A percentile compares a stretch with the other conserved stretches of the same genome.
Conservation (phyloP, 2,113 vertebrate species). For the Lucifuga dentata region DNA sequence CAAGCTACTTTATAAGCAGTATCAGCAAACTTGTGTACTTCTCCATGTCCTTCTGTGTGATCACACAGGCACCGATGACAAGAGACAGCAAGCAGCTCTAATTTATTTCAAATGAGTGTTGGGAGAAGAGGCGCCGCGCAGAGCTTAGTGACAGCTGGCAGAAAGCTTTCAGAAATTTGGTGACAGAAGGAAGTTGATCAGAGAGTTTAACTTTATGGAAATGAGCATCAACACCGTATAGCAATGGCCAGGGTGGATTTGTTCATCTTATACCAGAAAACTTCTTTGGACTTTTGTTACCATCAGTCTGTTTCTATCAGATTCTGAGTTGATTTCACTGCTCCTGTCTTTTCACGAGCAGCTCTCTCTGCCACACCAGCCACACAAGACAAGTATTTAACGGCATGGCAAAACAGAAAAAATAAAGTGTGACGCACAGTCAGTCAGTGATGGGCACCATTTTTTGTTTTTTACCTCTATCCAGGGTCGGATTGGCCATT, state of each 20-base stretch:
- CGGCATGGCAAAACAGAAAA: too few species aligned
- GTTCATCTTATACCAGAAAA: too few species aligned
- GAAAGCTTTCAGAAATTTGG: constrained; percentile 28
- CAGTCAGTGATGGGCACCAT: too few species aligned
- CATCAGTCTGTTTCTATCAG: too few species aligned
- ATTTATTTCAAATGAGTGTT: constrained; percentile 65
- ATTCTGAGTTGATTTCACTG: too few species aligned
- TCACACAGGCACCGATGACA: constrained; percentile 17
- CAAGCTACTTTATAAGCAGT: constrained; percentile 31
- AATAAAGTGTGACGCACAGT: too few species aligned
- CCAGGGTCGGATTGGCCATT: too few species aligned
- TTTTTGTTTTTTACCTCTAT: too few species aligned
- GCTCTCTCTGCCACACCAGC: too few species aligned
- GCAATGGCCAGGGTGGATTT: not conserved
- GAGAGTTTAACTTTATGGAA: constrained; percentile 22
- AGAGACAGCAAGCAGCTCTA: constrained; percentile 42
- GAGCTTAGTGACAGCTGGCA: constrained; percentile 56
- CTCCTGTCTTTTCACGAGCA: too few species aligned
- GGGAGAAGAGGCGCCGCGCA: constrained; percentile 34
- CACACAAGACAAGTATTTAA: too few species aligned
- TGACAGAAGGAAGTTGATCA: constrained; percentile 15
- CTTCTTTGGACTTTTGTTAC: too few species aligned
- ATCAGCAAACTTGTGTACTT: constrained; percentile 31
- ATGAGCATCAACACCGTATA: not conserved
- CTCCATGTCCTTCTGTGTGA: constrained; percentile 26